A percentile compares a stretch with the other conserved stretches of the same genome.
phyloP scores from a whole-genome alignment of 2,113 vertebrate genomes.

The Tricholaema leucomelas region DNA sequence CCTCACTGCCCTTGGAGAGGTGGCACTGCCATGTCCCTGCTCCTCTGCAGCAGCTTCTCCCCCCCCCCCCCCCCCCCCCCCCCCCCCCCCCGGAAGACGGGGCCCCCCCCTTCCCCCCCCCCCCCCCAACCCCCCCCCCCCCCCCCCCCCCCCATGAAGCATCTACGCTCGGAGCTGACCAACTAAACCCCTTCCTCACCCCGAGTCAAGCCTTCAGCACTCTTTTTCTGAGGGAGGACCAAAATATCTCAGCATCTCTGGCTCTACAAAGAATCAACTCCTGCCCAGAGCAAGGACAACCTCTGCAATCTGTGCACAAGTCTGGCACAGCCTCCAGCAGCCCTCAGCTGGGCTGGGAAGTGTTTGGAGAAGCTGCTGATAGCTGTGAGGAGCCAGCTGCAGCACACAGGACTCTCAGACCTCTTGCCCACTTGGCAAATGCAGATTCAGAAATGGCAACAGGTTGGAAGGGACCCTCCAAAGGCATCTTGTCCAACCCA shows the following conservation, averaged over 20 bases:
- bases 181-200: not conserved
- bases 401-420: not conserved
- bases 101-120: no score
- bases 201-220: not conserved
- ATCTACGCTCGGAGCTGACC: not conserved
- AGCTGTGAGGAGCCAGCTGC: fast-evolving
- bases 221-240: not conserved
- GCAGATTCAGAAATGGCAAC: not conserved
- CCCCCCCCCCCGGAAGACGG: not conserved
- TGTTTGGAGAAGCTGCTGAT: not conserved
- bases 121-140: not conserved
- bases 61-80: not conserved
- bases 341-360: not conserved
- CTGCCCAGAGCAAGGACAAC: not conserved
- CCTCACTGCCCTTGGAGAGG: not conserved
- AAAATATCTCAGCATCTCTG: not conserved
- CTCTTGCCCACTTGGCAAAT: not conserved
- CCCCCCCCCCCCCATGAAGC: not conserved
- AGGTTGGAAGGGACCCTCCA: no score
- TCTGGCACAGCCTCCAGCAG: fast-evolving
- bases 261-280: not conserved
- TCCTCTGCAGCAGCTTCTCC: not conserved
- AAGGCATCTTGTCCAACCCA: no score
- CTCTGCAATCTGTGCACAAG: not conserved
- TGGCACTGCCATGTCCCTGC: not conserved